Evolutionary conservation across 2,113 vertebrate genomes (phyloP).

Genomic region (Tetrao urogallus): DNA sequence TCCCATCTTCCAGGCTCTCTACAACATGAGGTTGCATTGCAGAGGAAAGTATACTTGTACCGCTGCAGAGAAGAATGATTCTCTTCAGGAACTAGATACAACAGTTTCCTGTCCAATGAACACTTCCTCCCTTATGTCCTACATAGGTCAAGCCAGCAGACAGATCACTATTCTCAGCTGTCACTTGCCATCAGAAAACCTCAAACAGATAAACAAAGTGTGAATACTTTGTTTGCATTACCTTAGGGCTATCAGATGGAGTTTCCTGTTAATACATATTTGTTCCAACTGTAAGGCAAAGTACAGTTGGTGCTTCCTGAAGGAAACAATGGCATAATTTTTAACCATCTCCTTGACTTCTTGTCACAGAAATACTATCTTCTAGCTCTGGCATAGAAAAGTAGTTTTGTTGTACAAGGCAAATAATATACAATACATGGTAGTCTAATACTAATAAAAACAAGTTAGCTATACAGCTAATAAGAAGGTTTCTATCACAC

Average conservation of each 20-base stretch:
- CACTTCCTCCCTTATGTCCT: background rate
- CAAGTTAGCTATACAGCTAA: background rate
- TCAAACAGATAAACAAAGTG: background rate
- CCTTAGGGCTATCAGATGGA: conserved; percentile 1
- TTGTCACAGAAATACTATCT: background rate
- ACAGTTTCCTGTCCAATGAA: background rate
- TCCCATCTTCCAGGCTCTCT: background rate
- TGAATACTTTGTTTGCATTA: conserved; percentile 11
- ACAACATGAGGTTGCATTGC: background rate
- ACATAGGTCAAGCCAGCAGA: background rate
- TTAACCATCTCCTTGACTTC: conserved; percentile 28
- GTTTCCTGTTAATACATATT: conserved; percentile 63
- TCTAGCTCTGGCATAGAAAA: background rate
- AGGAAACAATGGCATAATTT: conserved; percentile 66
- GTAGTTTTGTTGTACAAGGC: background rate
- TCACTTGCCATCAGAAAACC: conserved; percentile 19
- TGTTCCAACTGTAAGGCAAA: conserved; percentile 49
- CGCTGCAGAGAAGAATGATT: background rate
- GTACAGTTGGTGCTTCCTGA: conserved; percentile 61
- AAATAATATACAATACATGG: background rate
- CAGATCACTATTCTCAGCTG: background rate
- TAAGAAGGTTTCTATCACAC: background rate
- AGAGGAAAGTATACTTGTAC: background rate
- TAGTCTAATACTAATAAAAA: background rate
- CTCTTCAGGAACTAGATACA: background rate